These are phyloP conservation scores for Nothoprocta pentlandii DNA, from an alignment of 2,113 vertebrate species.

Conservation along the genomic window DNA sequence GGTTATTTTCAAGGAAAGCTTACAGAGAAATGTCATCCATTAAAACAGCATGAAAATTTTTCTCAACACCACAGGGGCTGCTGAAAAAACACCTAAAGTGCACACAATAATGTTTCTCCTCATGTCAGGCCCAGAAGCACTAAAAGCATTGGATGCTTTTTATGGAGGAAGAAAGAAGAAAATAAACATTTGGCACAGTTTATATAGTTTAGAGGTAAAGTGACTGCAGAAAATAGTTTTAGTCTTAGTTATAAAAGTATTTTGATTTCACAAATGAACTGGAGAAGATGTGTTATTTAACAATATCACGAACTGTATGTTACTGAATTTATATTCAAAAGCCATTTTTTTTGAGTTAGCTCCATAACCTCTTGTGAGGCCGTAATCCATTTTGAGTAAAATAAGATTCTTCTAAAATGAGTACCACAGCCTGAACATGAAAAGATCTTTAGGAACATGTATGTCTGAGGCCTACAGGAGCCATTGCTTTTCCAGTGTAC, in stretches of 20 bases:
- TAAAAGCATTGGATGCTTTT: not conserved
- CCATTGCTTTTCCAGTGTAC: not conserved
- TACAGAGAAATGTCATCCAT: constrained; percentile 5
- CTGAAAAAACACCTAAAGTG: not conserved
- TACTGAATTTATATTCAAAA: not conserved
- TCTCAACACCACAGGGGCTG: not conserved
- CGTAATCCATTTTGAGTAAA: not conserved
- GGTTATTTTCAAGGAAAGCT: not conserved
- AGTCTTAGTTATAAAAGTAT: not conserved
- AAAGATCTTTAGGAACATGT: not conserved
- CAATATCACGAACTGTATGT: not conserved
- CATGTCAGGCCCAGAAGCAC: not conserved
- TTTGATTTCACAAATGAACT: not conserved
- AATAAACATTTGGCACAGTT: not conserved
- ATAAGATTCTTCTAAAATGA: not conserved
- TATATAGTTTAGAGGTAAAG: not conserved
- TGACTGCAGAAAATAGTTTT: not conserved
- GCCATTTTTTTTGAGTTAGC: not conserved
- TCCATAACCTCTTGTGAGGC: not conserved
- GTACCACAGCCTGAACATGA: not conserved
- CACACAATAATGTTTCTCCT: not conserved
- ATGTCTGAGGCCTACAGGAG: not conserved
- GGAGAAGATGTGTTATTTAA: not conserved
- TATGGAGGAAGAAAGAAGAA: not conserved
- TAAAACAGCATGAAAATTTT: constrained; percentile 13